Percentiles rank a stretch among this genome's conserved stretches.
phyloP scores from a whole-genome alignment of 2,797 vertebrate species.

The Labeo calbasu region DNA sequence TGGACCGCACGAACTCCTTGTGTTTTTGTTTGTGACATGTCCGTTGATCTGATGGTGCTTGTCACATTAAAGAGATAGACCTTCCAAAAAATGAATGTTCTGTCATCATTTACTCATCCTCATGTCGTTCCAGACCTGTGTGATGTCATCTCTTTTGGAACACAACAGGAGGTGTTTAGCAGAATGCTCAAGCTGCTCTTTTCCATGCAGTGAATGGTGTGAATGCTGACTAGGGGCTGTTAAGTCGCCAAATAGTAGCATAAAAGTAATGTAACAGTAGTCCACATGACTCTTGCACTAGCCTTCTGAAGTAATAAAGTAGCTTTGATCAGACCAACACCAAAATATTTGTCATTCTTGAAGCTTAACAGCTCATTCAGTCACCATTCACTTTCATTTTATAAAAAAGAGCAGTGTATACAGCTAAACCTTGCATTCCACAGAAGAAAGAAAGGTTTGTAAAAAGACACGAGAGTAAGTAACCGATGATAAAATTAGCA shows the following conservation, averaged over 20 bases:
- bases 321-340: not conserved
- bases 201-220: not conserved
- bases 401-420: not conserved
- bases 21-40: not conserved
- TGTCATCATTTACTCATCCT: conserved; percentile 10
- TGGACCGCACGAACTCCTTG: not conserved
- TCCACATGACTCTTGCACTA: not conserved
- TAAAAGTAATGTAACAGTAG: not conserved
- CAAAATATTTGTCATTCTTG: not conserved
- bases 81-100: conserved; percentile 1
- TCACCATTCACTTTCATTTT: not conserved
- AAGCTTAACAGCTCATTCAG: not conserved
- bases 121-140: not conserved
- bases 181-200: conserved; percentile 5
- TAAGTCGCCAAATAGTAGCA: not conserved
- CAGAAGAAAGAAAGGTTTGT: not conserved
- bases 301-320: not conserved
- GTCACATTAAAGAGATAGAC: conserved; percentile 24
- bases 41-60: conserved; percentile 16
- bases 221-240: not conserved
- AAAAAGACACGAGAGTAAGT: not conserved
- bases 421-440: not conserved
- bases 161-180: not conserved
- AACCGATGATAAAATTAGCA: not conserved
- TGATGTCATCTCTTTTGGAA: not conserved